These are phyloP conservation scores for Drosophila neutralis DNA, from an alignment of 2,888 invertebrate genomes.

Conservation along the genomic window DNA sequence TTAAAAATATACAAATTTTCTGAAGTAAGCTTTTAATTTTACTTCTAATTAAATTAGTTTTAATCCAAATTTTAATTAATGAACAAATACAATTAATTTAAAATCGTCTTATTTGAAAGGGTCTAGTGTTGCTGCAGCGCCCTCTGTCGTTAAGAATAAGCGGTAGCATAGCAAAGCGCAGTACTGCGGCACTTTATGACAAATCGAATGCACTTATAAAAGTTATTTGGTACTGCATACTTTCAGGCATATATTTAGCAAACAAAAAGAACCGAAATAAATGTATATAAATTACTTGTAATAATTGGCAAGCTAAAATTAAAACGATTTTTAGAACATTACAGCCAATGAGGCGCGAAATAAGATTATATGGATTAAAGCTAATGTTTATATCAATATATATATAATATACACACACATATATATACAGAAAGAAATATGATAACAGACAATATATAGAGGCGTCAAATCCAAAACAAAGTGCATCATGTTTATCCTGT, in stretches of 20 bases:
- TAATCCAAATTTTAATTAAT: neutral
- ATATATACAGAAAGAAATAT: no score
- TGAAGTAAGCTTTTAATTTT: neutral
- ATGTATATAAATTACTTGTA: neutral
- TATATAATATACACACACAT: no score
- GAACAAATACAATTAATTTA: neutral
- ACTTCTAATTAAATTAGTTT: neutral
- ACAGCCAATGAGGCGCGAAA: no score
- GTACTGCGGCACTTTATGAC: neutral
- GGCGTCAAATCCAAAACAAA: no score
- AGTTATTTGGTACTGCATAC: slow-evolving; percentile 15
- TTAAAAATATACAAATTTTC: neutral
- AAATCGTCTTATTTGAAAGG: neutral
- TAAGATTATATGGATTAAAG: no score
- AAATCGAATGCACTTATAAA: neutral
- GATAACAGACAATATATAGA: no score
- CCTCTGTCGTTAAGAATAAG: neutral
- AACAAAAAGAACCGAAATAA: neutral
- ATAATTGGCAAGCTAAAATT: neutral
- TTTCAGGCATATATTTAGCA: neutral
- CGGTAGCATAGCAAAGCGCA: neutral
- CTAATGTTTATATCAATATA: no score
- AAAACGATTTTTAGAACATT: no score
- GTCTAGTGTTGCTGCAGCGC: neutral
- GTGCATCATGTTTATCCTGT: no score